Evolutionary conservation across 2,888 invertebrate species (phyloP).

Genomic region (Cosmorhoe ocellata): DNA sequence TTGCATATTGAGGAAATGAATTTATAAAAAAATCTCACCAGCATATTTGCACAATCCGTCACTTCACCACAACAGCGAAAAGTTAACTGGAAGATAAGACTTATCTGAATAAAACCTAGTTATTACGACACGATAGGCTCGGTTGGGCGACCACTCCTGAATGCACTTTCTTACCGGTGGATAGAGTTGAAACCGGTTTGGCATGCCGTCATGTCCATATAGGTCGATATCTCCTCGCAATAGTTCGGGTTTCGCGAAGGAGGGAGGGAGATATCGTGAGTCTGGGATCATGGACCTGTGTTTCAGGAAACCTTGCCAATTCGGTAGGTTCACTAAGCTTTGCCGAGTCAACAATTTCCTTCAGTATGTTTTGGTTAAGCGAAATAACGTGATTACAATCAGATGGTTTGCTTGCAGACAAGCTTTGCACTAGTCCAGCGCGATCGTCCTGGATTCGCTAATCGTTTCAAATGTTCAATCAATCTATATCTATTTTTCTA

Average conservation of each 20-base stretch:
- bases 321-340: background rate
- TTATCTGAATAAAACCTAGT: conserved; percentile 19
- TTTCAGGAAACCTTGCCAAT: conserved; percentile 14
- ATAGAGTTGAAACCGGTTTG: conserved; percentile 24
- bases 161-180: conserved; percentile 20
- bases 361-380: background rate
- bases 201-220: conserved; percentile 13
- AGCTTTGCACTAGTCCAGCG: no score
- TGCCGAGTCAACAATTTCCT: conserved; percentile 5
- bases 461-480: no score
- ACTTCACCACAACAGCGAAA: conserved; percentile 17
- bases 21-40: conserved; percentile 20
- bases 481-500: no score
- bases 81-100: conserved; percentile 23
- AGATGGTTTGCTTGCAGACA: no score
- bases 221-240: conserved; percentile 24
- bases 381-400: no score
- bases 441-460: no score
- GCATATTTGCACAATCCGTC: conserved; percentile 24
- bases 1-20: background rate
- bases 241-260: conserved; percentile 17
- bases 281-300: conserved; percentile 23
- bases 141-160: conserved; percentile 6
- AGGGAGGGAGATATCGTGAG: conserved; percentile 12
- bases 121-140: conserved; percentile 12